phyloP scores from a whole-genome alignment of 1,140 invertebrate genomes.

The Hylaeus anthracinus region DNA sequence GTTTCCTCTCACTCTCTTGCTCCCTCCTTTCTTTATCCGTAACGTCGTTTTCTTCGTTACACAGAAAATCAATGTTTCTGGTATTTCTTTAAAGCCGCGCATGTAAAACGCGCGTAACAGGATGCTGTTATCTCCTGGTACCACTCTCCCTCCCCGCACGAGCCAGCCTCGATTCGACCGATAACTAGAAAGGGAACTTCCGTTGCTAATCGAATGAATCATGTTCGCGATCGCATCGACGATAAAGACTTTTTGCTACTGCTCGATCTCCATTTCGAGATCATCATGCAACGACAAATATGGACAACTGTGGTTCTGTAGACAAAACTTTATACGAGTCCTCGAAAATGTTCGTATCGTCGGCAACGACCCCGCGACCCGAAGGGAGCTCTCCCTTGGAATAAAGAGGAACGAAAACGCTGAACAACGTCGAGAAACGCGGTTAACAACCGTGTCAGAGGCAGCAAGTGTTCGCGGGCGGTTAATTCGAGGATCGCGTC shows the following conservation, averaged over 20 bases:
- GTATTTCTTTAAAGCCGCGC: constrained; percentile 17
- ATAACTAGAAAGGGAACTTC: constrained; percentile 35
- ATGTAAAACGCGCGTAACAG: constrained; percentile 30
- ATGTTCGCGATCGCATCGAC: not conserved
- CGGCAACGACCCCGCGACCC: no score
- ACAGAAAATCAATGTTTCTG: constrained; percentile 22
- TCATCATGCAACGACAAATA: not conserved
- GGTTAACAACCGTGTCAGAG: not conserved
- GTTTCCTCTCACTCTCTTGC: constrained; percentile 17
- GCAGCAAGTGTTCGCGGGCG: not conserved
- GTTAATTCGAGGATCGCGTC: constrained; percentile 2
- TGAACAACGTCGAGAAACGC: not conserved
- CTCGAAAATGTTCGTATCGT: no score
- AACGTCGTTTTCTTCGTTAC: constrained; percentile 14
- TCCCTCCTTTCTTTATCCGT: not conserved
- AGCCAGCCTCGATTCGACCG: not conserved
- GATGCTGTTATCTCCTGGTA: constrained; percentile 32
- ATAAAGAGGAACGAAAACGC: not conserved
- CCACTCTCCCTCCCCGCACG: no score
- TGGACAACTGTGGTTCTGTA: not conserved
- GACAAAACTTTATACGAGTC: no score
- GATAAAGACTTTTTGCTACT: not conserved
- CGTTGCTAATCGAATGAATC: constrained; percentile 37
- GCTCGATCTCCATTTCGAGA: not conserved
- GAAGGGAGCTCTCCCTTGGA: no score